Percentiles rank a stretch among this genome's conserved stretches.
phyloP scores from a whole-genome alignment of 2,888 invertebrate genomes.

The Rhaphigaster nebulosa region DNA sequence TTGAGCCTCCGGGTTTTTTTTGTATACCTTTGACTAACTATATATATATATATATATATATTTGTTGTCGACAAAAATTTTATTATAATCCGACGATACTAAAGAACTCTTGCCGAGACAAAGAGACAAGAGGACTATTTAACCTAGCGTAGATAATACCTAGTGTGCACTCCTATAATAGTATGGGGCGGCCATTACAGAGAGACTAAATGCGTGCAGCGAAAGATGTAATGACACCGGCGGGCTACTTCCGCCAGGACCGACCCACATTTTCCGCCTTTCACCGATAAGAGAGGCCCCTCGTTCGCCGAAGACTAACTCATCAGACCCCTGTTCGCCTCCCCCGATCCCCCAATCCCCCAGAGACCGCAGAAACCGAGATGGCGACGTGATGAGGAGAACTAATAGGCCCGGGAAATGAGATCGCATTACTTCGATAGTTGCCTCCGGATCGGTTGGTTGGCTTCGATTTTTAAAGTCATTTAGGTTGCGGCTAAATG shows the following conservation, averaged over 20 bases:
- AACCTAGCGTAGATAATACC: not conserved
- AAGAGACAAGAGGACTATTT: not conserved
- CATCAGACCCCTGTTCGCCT: not conserved
- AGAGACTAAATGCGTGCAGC: not conserved
- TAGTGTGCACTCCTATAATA: not conserved
- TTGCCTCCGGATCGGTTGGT: not conserved
- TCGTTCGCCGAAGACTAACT: not conserved
- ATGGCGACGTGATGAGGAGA: not conserved
- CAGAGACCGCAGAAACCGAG: not conserved
- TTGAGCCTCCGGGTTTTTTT: no score
- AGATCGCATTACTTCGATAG: not conserved
- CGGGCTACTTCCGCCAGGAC: not conserved
- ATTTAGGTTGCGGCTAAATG: not conserved
- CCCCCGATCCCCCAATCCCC: no score
- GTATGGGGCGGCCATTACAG: not conserved
- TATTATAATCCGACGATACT: no score
- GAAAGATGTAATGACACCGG: not conserved
- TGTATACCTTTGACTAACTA: no score
- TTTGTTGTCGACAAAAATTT: no score
- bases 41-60: no score
- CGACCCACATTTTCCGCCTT: slow-evolving; percentile 36
- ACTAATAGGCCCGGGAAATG: not conserved
- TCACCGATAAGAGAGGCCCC: not conserved
- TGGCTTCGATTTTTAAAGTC: not conserved
- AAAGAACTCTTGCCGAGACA: not conserved